Conservation (phyloP, 2,113 vertebrate genomes). For the Hassar affinis region DNA sequence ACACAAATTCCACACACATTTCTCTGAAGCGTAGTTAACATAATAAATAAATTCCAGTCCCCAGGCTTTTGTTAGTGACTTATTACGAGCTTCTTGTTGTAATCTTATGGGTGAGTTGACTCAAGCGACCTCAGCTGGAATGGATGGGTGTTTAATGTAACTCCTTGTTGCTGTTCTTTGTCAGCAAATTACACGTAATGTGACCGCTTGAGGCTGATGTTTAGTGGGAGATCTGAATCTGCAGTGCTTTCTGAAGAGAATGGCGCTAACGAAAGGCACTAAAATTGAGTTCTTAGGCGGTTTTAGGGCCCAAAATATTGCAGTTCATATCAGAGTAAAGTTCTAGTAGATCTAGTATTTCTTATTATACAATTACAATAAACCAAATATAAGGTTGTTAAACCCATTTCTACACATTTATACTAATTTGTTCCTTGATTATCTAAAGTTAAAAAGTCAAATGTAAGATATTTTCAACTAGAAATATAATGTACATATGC, state of each 20-base stretch:
- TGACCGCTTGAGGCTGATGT: neutral
- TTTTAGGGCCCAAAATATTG: neutral
- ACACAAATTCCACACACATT: constrained; percentile 21
- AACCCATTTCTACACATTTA: neutral
- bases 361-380: neutral
- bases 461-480: too few species aligned
- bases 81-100: constrained; percentile 12
- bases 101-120: neutral
- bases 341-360: neutral
- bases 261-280: neutral
- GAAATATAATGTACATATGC: too few species aligned
- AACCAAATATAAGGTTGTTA: neutral
- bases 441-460: too few species aligned
- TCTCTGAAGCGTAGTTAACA: constrained; percentile 7
- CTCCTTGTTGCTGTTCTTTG: constrained; percentile 14
- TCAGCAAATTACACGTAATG: neutral
- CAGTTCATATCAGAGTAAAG: neutral
- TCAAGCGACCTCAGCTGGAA: neutral
- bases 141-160: neutral
- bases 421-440: too few species aligned
- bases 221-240: neutral
- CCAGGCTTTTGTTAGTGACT: constrained; percentile 24
- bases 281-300: neutral
- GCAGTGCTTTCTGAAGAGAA: neutral
- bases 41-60: constrained; percentile 18